phyloP scores from a whole-genome alignment of 2,113 vertebrate species.

The Anhinga rufa region DNA sequence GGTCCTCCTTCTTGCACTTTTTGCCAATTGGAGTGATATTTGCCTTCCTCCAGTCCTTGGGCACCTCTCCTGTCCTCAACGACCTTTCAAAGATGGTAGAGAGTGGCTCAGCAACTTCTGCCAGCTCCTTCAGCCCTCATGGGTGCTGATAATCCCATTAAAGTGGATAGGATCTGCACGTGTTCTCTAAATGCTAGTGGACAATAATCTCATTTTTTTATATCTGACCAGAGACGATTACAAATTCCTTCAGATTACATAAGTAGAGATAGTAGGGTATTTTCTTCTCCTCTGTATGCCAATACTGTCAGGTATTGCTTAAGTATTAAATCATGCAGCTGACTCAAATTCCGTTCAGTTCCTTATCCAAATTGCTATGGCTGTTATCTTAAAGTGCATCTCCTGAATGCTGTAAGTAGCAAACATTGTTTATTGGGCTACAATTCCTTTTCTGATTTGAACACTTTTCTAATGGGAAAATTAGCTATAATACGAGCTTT shows the following conservation, averaged over 20 bases:
- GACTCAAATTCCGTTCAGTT: not conserved
- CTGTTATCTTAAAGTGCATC: not conserved
- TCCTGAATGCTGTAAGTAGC: not conserved
- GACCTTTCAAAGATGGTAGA: too few relatives aligned
- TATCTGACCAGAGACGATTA: not conserved
- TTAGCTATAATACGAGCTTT: not conserved
- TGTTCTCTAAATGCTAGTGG: not conserved
- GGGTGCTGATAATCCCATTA: not conserved
- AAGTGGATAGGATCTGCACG: not conserved
- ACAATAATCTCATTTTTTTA: not conserved
- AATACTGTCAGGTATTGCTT: not conserved
- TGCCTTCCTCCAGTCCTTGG: too few relatives aligned
- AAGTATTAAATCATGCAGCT: not conserved
- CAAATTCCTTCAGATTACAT: not conserved
- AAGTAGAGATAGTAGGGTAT: not conserved
- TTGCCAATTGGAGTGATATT: too few relatives aligned
- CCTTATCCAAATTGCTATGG: not conserved
- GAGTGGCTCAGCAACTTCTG: too few relatives aligned
- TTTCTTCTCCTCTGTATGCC: not conserved
- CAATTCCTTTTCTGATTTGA: not conserved
- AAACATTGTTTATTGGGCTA: not conserved
- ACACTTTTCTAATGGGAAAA: not conserved
- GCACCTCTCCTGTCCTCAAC: too few relatives aligned
- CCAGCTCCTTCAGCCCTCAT: too few relatives aligned
- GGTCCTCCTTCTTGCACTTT: too few relatives aligned